Percentiles rank a stretch among this genome's conserved stretches.
phyloP scores from a whole-genome alignment of 2,797 vertebrate species.

The Craterocephalus amniculus region DNA sequence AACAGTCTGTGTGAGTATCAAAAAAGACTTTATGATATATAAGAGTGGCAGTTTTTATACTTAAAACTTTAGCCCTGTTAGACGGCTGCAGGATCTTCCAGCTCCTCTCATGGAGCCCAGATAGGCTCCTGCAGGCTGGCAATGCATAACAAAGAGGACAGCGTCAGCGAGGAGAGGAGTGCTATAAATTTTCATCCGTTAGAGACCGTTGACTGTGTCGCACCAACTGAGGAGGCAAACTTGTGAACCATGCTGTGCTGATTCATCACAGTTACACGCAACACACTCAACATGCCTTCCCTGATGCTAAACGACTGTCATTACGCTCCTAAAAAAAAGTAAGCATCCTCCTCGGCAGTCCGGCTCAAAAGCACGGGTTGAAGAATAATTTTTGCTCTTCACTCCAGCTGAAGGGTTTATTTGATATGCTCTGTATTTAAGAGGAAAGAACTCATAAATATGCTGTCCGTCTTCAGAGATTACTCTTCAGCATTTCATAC shows the following conservation, averaged over 20 bases:
- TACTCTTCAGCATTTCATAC: conserved; percentile 18
- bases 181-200: conserved; percentile 67
- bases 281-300: conserved; percentile 27
- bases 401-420: not conserved
- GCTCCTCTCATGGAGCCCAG: not conserved
- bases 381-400: not conserved
- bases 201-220: conserved; percentile 67
- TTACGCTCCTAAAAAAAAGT: conserved; percentile 3
- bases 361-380: not conserved
- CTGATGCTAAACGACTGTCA: conserved; percentile 18
- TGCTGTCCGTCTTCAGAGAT: conserved; percentile 24
- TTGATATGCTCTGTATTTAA: not conserved
- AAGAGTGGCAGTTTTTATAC: not conserved
- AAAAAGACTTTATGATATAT: not conserved
- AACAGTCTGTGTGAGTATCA: not conserved
- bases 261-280: conserved; percentile 66
- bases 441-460: not conserved
- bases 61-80: conserved; percentile 21
- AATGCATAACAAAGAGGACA: conserved; percentile 30
- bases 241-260: conserved; percentile 56
- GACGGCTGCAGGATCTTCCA: not conserved
- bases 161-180: conserved; percentile 27
- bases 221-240: conserved; percentile 59
- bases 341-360: conserved; percentile 1
- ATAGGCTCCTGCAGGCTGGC: conserved; percentile 14